Conservation (phyloP, 2,888 invertebrate species). For the Lasioglossum morio region DNA sequence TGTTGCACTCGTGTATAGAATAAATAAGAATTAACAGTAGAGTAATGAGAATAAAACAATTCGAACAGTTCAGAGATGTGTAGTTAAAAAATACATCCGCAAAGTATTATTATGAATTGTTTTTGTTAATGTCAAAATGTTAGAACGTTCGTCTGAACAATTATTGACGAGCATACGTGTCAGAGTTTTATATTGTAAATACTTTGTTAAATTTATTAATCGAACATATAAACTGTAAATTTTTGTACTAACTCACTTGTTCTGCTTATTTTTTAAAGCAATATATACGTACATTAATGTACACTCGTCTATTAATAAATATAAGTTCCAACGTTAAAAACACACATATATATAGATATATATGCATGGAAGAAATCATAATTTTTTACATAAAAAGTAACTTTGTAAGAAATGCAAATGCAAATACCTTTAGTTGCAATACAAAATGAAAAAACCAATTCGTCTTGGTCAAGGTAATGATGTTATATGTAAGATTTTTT, state of each 20-base stretch:
- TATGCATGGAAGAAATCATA: slow-evolving; percentile 21
- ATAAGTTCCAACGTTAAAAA: background rate
- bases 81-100: background rate
- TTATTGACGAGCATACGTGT: background rate
- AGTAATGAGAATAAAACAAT: background rate
- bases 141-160: background rate
- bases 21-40: slow-evolving; percentile 1
- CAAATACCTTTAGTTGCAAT: slow-evolving; percentile 52
- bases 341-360: background rate
- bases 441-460: slow-evolving; percentile 62
- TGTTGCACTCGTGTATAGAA: background rate
- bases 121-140: slow-evolving; percentile 5
- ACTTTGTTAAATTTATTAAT: slow-evolving; percentile 9
- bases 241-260: background rate
- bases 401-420: slow-evolving; percentile 59
- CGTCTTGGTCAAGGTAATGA: slow-evolving; percentile 67
- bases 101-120: background rate
- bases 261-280: background rate
- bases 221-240: background rate
- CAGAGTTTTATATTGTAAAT: slow-evolving; percentile 1
- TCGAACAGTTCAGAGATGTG: background rate
- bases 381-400: slow-evolving; percentile 9
- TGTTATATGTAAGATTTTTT: background rate
- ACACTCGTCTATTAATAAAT: slow-evolving; percentile 1
- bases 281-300: background rate